Percentiles rank a stretch among this genome's conserved stretches.
Evolutionary conservation across 2,797 vertebrate species (phyloP).

Genomic region (Garrulus glandarius): DNA sequence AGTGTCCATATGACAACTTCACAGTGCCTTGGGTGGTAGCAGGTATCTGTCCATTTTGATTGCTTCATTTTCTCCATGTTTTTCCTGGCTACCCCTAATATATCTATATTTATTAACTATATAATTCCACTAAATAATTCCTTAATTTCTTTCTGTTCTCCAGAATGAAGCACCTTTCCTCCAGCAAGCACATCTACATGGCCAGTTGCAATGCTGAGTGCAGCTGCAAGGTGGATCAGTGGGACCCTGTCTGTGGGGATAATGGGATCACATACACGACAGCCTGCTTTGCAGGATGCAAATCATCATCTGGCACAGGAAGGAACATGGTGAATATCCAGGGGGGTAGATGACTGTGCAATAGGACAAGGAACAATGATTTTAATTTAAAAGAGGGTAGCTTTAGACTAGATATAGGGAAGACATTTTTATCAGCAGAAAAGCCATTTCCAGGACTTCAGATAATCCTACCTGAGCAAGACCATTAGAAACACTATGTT

Average conservation of each 20-base stretch:
- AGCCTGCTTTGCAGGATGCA: conserved; percentile 90
- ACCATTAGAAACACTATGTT: not conserved
- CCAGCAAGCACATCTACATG: conserved; percentile 32
- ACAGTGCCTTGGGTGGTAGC: not conserved
- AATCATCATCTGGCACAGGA: conserved; percentile 71
- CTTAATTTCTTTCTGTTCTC: not conserved
- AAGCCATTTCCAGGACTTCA: not conserved
- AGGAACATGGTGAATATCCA: conserved; percentile 80
- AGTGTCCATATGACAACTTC: not conserved
- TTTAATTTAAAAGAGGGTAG: not conserved
- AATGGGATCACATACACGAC: conserved; percentile 88
- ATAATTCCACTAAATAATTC: not conserved
- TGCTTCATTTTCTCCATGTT: not conserved
- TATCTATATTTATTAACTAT: not conserved
- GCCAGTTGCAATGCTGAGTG: conserved; percentile 83
- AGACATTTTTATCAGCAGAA: not conserved
- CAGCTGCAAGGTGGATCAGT: conserved; percentile 80
- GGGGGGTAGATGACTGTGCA: not conserved
- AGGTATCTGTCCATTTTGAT: not conserved
- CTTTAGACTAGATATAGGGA: not conserved
- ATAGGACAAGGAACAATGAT: not conserved
- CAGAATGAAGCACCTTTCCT: conserved; percentile 21
- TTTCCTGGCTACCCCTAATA: not conserved
- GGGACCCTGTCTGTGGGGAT: conserved; percentile 90
- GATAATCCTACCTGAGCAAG: not conserved